A percentile compares a stretch with the other conserved stretches of the same genome.
These are phyloP conservation scores for Pocillopora damicornis DNA, from an alignment of 64 coral and sea anemone genomes.

Conservation along the genomic window DNA sequence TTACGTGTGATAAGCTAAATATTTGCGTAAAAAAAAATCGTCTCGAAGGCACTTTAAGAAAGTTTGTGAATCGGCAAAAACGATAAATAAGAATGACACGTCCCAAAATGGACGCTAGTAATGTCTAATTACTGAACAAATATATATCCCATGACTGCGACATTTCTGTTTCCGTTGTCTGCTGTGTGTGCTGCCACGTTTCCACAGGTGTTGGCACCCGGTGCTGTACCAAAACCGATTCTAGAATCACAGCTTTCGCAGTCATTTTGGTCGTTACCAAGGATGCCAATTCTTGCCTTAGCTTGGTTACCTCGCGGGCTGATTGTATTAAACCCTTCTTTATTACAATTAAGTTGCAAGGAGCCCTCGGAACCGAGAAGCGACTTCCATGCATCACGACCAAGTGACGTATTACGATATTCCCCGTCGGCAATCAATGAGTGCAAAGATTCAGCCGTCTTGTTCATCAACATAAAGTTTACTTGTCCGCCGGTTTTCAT, in stretches of 20 bases:
- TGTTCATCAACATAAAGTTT: neutral
- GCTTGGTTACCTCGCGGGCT: neutral
- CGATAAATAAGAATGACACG: no score
- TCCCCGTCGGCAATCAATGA: neutral
- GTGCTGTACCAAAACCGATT: conserved; percentile 21
- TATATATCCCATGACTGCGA: no score
- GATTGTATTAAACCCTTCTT: conserved; percentile 25
- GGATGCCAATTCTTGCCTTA: conserved; percentile 25
- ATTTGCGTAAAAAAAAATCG: no score
- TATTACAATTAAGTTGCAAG: conserved; percentile 14
- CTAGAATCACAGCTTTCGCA: conserved; percentile 5
- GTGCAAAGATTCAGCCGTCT: neutral
- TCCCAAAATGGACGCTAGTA: no score
- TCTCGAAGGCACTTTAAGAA: no score
- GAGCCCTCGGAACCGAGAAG: neutral
- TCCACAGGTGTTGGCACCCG: no score
- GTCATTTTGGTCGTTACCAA: conserved; percentile 28
- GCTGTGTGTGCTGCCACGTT: no score
- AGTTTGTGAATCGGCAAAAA: no score
- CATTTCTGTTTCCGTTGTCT: no score
- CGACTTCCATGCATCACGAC: neutral
- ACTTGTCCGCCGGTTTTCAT: neutral
- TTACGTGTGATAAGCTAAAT: no score
- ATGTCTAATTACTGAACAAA: no score
- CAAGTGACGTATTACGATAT: no score